Percentiles rank a stretch among this genome's conserved stretches.
Conservation (phyloP, 2,888 invertebrate genomes). For the Cephus runcator region DNA sequence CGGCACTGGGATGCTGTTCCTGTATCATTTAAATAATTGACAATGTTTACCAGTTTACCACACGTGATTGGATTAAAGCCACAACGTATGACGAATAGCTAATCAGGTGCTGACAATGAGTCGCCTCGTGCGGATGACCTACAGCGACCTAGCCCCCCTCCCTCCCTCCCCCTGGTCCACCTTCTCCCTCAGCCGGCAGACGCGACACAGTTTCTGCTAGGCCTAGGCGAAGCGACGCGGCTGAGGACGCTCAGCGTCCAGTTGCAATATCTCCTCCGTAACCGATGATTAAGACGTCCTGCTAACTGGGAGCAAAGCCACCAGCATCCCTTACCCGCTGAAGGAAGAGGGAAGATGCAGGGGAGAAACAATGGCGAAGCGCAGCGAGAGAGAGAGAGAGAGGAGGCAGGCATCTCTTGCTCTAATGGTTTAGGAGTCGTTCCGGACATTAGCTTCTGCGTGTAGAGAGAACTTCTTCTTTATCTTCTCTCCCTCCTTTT, state of each 20-base stretch:
- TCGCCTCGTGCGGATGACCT: not conserved
- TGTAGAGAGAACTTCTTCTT: conserved; percentile 34
- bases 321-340: conserved; percentile 11
- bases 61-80: conserved; percentile 53
- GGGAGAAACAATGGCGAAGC: conserved; percentile 2
- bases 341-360: not conserved
- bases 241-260: not conserved
- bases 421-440: conserved; percentile 62
- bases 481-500: conserved; percentile 16
- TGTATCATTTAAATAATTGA: conserved; percentile 63
- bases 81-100: conserved; percentile 64
- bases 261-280: not conserved
- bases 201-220: not conserved
- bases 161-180: too few relatives aligned
- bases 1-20: not conserved
- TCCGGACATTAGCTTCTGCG: conserved; percentile 64
- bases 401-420: conserved; percentile 19
- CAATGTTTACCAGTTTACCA: conserved; percentile 55
- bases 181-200: not conserved
- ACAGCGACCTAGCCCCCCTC: not conserved
- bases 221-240: not conserved
- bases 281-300: conserved; percentile 37
- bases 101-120: conserved; percentile 35
- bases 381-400: not conserved
- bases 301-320: conserved; percentile 6